Evolutionary conservation across 2,888 invertebrate species (phyloP).

Genomic region (Zeuzera pyrina): DNA sequence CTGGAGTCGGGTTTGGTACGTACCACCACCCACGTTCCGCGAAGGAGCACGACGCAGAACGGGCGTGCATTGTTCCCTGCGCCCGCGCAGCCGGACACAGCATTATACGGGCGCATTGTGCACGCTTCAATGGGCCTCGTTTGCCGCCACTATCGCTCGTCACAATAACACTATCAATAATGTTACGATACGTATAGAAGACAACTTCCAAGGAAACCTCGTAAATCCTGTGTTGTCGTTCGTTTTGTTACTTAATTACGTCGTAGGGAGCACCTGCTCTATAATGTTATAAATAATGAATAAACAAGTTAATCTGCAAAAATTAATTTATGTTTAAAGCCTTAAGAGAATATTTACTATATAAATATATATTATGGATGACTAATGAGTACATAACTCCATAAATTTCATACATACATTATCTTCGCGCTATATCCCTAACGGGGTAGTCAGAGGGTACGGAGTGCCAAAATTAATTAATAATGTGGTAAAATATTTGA

Average conservation of each 20-base stretch:
- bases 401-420: too few species aligned
- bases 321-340: too few species aligned
- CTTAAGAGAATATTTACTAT: too few species aligned
- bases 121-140: constrained; percentile 64
- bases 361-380: too few species aligned
- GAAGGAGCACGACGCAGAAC: constrained; percentile 39
- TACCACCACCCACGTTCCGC: constrained; percentile 61
- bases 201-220: constrained; percentile 51
- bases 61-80: constrained; percentile 52
- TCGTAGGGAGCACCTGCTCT: too few species aligned
- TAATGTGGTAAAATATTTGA: too few species aligned
- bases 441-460: too few species aligned
- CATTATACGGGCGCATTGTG: constrained; percentile 70
- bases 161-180: constrained; percentile 69
- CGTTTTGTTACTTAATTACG: constrained; percentile 42
- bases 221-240: constrained; percentile 43
- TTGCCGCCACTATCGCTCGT: constrained; percentile 54
- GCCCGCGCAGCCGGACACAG: constrained; percentile 47
- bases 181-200: constrained; percentile 36
- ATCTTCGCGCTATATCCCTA: too few species aligned
- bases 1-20: neutral
- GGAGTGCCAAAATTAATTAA: too few species aligned
- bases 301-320: too few species aligned
- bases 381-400: too few species aligned
- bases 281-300: too few species aligned